phyloP scores from a whole-genome alignment of 2,113 vertebrate genomes.

The Tachysurus fulvidraco region DNA sequence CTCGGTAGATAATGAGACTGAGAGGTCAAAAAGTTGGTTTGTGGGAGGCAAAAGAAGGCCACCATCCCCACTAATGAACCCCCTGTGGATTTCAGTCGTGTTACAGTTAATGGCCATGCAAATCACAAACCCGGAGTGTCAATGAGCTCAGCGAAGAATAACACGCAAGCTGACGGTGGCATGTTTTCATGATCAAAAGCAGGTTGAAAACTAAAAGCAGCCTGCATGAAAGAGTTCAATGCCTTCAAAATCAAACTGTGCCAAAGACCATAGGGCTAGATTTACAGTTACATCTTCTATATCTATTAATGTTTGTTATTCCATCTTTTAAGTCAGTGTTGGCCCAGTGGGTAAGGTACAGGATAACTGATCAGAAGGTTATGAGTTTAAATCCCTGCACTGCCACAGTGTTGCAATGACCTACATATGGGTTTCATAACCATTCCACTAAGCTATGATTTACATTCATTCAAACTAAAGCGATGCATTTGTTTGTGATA shows the following conservation, averaged over 20 bases:
- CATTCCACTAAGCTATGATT: too few relatives aligned
- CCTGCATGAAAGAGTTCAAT: not conserved
- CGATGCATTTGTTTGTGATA: too few relatives aligned
- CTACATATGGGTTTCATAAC: too few relatives aligned
- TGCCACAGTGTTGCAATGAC: too few relatives aligned
- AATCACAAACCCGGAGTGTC: slow-evolving; percentile 57
- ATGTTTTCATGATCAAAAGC: not conserved
- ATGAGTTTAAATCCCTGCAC: not conserved
- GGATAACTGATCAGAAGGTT: not conserved
- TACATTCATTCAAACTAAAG: too few relatives aligned
- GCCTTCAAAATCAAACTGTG: not conserved
- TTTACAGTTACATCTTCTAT: not conserved
- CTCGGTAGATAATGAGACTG: slow-evolving; percentile 70
- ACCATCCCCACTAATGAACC: slow-evolving; percentile 74
- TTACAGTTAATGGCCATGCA: slow-evolving; percentile 65
- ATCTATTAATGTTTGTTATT: slow-evolving; percentile 15
- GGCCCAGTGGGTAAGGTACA: not conserved
- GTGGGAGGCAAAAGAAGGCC: slow-evolving; percentile 40
- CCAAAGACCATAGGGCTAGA: not conserved
- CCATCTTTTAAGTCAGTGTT: not conserved
- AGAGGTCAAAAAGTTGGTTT: slow-evolving; percentile 67
- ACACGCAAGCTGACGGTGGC: slow-evolving; percentile 24
- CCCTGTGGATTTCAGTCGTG: slow-evolving; percentile 62
- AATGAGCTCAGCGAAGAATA: slow-evolving; percentile 5
- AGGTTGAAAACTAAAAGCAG: not conserved